Percentiles rank a stretch among this genome's conserved stretches.
These are phyloP conservation scores for Neoarius graeffei DNA, from an alignment of 2,113 vertebrate species.

Conservation along the genomic window DNA sequence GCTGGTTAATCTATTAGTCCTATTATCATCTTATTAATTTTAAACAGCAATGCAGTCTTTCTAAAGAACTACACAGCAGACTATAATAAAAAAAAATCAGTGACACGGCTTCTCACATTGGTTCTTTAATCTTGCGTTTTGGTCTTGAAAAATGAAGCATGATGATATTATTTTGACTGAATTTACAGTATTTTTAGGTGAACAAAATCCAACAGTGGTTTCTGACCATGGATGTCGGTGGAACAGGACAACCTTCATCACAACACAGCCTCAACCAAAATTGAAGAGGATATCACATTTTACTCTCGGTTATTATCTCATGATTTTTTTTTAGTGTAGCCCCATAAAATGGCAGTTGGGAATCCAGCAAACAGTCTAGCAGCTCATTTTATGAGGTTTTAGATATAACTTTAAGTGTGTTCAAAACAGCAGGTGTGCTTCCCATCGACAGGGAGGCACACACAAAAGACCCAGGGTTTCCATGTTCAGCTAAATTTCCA, in stretches of 20 bases:
- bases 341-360: not conserved
- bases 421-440: not conserved
- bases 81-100: not conserved
- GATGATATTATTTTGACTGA: too few species aligned
- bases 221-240: not conserved
- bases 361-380: not conserved
- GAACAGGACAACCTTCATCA: not conserved
- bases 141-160: not conserved
- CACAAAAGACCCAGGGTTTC: not conserved
- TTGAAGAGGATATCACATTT: not conserved
- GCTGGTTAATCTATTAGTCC: not conserved
- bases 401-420: not conserved
- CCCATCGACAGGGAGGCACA: not conserved
- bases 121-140: not conserved
- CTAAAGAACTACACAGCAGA: not conserved
- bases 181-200: too few species aligned
- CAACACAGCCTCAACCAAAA: not conserved
- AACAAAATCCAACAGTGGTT: not conserved
- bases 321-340: not conserved
- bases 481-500: not conserved
- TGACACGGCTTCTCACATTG: not conserved
- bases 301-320: not conserved
- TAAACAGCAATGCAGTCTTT: not conserved
- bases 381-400: not conserved
- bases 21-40: not conserved